Percentiles rank a stretch among this genome's conserved stretches.
Conservation (phyloP, 2,797 vertebrate genomes). For the Varecia variegata region DNA sequence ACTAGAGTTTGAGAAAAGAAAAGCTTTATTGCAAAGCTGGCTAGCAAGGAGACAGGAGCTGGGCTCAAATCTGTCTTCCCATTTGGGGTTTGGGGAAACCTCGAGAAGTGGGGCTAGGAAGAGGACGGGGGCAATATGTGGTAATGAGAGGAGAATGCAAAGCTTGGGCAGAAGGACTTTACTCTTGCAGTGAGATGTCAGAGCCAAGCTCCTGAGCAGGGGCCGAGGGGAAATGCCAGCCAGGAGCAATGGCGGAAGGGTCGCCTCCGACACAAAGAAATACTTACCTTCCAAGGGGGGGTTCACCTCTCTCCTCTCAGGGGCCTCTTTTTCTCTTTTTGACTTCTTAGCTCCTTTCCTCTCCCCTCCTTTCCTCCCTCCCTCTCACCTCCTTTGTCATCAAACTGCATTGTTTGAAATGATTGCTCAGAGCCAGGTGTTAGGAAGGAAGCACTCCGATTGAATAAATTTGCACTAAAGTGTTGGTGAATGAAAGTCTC, state of each 20-base stretch:
- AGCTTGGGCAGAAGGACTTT: not conserved
- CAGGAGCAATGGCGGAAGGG: not conserved
- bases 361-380: too few species aligned
- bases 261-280: not conserved
- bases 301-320: not conserved
- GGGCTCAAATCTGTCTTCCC: not conserved
- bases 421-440: not conserved
- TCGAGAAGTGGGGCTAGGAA: fast-evolving
- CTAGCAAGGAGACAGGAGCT: not conserved
- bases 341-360: not conserved
- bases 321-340: not conserved
- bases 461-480: not conserved
- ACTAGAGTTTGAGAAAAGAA: not conserved
- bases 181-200: not conserved
- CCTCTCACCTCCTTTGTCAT: not conserved
- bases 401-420: not conserved
- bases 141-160: not conserved
- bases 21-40: not conserved
- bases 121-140: fast-evolving
- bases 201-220: not conserved
- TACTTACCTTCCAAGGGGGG: not conserved
- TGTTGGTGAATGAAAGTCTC: not conserved
- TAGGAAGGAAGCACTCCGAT: not conserved
- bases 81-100: not conserved
- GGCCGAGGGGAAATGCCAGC: not conserved